phyloP scores from a whole-genome alignment of 2,113 vertebrate genomes.

The Podarcis cretensis region DNA sequence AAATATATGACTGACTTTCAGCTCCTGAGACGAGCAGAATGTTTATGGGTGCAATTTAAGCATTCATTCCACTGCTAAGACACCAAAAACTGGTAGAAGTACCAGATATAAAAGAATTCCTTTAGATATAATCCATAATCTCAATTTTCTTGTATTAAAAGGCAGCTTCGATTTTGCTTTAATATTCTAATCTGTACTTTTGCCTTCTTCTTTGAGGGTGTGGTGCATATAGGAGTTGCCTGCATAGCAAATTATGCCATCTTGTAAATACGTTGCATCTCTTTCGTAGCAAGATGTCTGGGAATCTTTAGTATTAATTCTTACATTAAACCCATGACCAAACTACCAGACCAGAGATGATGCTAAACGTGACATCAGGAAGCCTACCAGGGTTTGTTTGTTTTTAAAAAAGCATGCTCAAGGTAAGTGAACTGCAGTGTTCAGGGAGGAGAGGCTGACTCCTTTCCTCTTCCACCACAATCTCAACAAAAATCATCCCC shows the following conservation, averaged over 20 bases:
- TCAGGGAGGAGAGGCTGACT: no score
- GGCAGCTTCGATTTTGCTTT: background rate
- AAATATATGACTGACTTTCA: constrained; percentile 45
- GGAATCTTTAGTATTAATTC: background rate
- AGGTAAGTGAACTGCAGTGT: no score
- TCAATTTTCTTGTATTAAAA: constrained; percentile 13
- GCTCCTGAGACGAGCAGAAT: constrained; percentile 41
- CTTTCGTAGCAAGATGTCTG: background rate
- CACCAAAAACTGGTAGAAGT: background rate
- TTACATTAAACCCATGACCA: background rate
- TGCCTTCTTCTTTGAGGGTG: background rate
- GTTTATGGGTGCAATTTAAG: background rate
- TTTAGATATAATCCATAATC: background rate
- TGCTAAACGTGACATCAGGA: background rate
- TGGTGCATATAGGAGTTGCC: constrained; percentile 21
- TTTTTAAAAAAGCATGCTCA: background rate
- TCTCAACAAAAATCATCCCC: no score
- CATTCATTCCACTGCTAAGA: background rate
- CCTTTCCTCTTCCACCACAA: no score
- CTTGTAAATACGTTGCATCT: background rate
- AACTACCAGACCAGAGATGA: background rate
- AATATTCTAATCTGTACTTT: constrained; percentile 27
- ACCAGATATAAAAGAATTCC: background rate
- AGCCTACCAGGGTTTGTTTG: background rate
- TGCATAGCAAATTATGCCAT: constrained; percentile 1